These are phyloP conservation scores for Eriosoma lanigerum DNA, from an alignment of 1,140 invertebrate species.

Conservation along the genomic window DNA sequence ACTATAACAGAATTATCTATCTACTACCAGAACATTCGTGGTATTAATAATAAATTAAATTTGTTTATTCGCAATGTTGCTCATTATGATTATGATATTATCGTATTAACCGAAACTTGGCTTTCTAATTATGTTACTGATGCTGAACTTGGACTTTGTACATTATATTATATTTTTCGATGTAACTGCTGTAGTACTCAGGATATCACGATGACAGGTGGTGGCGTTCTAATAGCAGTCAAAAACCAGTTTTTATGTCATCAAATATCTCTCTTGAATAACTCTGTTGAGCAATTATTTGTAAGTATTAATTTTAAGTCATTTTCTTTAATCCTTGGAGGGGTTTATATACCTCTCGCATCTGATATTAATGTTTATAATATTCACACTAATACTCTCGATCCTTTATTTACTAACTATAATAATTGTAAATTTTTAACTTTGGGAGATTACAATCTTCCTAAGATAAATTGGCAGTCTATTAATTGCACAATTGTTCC, in stretches of 20 bases:
- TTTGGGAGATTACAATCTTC: neutral
- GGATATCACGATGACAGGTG: neutral
- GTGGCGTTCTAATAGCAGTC: neutral
- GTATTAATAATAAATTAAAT: neutral
- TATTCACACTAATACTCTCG: neutral
- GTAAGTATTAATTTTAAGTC: neutral
- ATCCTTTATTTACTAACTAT: neutral
- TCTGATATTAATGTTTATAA: neutral
- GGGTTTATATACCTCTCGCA: neutral
- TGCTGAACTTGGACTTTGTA: neutral
- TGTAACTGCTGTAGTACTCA: neutral
- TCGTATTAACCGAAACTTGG: constrained; percentile 8
- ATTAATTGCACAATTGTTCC: neutral
- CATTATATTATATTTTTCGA: neutral
- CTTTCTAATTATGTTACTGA: neutral
- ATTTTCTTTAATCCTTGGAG: neutral
- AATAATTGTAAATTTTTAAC: neutral
- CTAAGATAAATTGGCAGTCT: neutral
- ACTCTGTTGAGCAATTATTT: neutral
- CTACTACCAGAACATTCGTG: neutral
- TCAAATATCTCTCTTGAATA: neutral
- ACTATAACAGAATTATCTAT: neutral
- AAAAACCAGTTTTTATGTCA: neutral
- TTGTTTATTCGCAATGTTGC: neutral
- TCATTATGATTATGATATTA: neutral